Evolutionary conservation across 2,888 invertebrate genomes (phyloP), one percentile per base, ranked within the genome.

Genomic region (Gymnosoma rotundatum): DNA sequence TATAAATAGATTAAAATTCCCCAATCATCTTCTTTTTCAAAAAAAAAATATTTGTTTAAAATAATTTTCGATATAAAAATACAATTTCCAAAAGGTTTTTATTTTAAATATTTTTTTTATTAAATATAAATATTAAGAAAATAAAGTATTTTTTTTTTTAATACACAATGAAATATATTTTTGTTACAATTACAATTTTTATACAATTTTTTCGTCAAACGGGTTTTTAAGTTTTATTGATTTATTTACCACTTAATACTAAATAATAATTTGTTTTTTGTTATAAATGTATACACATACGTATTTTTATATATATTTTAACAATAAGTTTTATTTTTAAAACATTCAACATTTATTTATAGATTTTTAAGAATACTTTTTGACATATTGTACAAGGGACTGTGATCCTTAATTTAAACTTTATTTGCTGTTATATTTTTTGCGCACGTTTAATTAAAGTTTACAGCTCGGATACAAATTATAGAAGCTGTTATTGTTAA

Each of bases 331-430:
- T 69, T 63, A 48, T 67, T 5, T 67, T 78, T 60, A 32, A 76
- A 81, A 84, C 84, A 84, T 78, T 84, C 45, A 84, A 84, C 76
- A 84, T 81, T 84, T 32, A 84, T 69, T 78, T 73, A 38, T 38
- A 38, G 20, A 56, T 12, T 52, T 61, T 67, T 69, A 69, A 48
- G 25, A 66, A 79, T 42, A n/a, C 50, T n/a, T 67, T 66, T 60
- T 70, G 9, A 36, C 20, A 18, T 18, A 79, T 58, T n/a, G n/a
- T n/a, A n/a, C n/a, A 61, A 64, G 45, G 45, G 75, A 66, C 66
- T 56, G 56, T 36, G 21, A 54, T 54, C 60, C 45, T 45, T 45
- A 45, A 45, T 4, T 45, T 4, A 45, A 45, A 14, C n/a, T n/a
- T n/a, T n/a, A n/a, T n/a, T n/a, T n/a, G n/a, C n/a, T n/a, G n/a